Percentiles rank a stretch among this genome's conserved stretches.
Conservation (phyloP, 64 coral and sea anemone genomes). For the Actinia tenebrosa region DNA sequence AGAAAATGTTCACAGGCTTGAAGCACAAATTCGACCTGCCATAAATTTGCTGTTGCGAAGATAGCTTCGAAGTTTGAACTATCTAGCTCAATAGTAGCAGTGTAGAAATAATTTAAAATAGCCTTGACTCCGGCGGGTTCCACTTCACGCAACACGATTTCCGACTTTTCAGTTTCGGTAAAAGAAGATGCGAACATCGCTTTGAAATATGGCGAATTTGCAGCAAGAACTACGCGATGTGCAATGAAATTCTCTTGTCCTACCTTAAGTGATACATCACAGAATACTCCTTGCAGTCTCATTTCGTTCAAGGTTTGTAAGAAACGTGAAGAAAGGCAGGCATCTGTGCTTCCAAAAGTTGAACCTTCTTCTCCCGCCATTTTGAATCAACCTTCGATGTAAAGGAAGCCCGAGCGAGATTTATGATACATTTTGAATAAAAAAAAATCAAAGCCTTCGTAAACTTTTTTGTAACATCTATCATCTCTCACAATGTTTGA, state of each 20-base stretch:
- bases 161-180: conserved; percentile 29
- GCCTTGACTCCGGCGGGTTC: conserved; percentile 36
- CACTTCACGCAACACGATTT: conserved; percentile 41
- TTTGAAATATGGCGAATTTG: conserved; percentile 79
- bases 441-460: background rate
- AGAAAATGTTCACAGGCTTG: conserved; percentile 46
- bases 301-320: conserved; percentile 46
- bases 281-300: conserved; percentile 35
- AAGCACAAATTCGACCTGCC: conserved; percentile 56
- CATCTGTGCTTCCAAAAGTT: background rate
- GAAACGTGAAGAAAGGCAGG: conserved; percentile 27
- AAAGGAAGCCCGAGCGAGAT: background rate
- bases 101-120: conserved; percentile 63
- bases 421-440: background rate
- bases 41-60: conserved; percentile 56
- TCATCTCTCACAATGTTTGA: no score
- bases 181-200: conserved; percentile 63
- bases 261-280: conserved; percentile 59
- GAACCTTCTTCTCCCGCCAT: background rate
- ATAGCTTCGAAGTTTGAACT: conserved; percentile 48
- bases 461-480: no score
- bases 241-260: conserved; percentile 39
- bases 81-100: conserved; percentile 40
- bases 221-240: conserved; percentile 66
- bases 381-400: background rate